Percentiles rank a stretch among this genome's conserved stretches.
Conservation (phyloP, 1,140 invertebrate genomes). For the Trachelipus rathkii region DNA sequence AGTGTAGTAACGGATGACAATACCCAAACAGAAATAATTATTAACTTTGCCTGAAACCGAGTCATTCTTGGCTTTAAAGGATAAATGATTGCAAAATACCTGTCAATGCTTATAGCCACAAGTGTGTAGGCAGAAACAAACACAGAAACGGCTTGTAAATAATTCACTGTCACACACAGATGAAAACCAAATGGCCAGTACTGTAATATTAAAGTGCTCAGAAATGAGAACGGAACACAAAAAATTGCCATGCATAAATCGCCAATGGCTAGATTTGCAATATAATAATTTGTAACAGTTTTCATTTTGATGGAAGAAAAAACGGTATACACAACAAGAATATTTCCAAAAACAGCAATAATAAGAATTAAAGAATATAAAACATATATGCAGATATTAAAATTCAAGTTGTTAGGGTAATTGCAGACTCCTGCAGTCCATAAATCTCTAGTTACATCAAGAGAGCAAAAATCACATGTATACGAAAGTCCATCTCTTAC, state of each 20-base stretch:
- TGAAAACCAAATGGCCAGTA: constrained; percentile 78
- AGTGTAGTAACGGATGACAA: constrained; percentile 73
- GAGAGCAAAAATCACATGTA: neutral
- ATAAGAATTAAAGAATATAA: constrained; percentile 71
- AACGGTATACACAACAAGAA: constrained; percentile 76
- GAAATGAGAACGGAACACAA: constrained; percentile 80
- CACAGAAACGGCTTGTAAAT: constrained; percentile 69
- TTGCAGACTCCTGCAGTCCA: constrained; percentile 34
- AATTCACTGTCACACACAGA: constrained; percentile 72
- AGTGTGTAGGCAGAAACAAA: constrained; percentile 78
- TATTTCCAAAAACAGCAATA: constrained; percentile 70
- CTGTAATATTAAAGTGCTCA: constrained; percentile 66
- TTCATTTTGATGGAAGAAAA: constrained; percentile 71
- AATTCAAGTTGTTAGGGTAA: constrained; percentile 47
- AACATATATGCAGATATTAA: constrained; percentile 64
- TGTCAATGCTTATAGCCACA: constrained; percentile 77
- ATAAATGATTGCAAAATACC: constrained; percentile 83
- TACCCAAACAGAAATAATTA: constrained; percentile 60
- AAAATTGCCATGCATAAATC: constrained; percentile 79
- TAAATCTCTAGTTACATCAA: neutral
- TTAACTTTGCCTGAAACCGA: constrained; percentile 63
- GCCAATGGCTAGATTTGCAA: constrained; percentile 75
- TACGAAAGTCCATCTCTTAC: neutral
- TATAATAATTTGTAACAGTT: constrained; percentile 83
- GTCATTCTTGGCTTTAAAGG: constrained; percentile 74